Conservation (phyloP, 2,113 vertebrate species). For the Engystomops pustulosus region DNA sequence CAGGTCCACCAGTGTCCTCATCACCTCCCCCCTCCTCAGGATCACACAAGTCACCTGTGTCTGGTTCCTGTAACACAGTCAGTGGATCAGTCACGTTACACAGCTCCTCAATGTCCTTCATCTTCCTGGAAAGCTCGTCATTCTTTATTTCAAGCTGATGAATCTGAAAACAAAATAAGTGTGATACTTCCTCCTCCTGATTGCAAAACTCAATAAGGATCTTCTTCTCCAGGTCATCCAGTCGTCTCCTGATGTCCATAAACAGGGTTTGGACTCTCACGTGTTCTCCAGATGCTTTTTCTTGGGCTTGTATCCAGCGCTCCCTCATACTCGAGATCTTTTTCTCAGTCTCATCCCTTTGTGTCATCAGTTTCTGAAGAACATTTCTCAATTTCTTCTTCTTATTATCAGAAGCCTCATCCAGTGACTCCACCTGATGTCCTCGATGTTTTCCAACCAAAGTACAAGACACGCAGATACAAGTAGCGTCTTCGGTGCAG, state of each 20-base stretch:
- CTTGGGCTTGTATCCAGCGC: neutral
- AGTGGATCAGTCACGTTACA: slow-evolving; percentile 5
- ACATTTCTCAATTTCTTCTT: neutral
- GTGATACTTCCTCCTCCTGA: neutral
- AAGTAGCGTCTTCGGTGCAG: neutral
- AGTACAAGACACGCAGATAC: neutral
- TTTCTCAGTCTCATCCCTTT: neutral
- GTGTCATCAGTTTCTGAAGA: neutral
- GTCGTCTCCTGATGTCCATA: neutral
- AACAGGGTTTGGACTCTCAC: neutral
- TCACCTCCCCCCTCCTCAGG: neutral
- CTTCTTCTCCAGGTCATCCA: neutral
- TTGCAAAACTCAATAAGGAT: neutral
- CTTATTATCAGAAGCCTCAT: neutral
- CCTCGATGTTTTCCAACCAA: neutral
- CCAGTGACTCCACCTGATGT: neutral
- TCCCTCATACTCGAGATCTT: neutral
- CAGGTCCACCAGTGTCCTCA: neutral
- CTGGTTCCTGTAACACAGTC: neutral
- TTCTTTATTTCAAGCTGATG: neutral
- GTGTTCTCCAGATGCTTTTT: neutral
- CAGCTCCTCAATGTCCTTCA: neutral
- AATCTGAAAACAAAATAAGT: neutral
- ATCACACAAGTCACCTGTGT: slow-evolving; percentile 9
- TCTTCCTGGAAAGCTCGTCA: neutral